These are phyloP conservation scores for Lytechinus pictus DNA, from an alignment of 35 echinoderm and acorn worm species.

Conservation along the genomic window DNA sequence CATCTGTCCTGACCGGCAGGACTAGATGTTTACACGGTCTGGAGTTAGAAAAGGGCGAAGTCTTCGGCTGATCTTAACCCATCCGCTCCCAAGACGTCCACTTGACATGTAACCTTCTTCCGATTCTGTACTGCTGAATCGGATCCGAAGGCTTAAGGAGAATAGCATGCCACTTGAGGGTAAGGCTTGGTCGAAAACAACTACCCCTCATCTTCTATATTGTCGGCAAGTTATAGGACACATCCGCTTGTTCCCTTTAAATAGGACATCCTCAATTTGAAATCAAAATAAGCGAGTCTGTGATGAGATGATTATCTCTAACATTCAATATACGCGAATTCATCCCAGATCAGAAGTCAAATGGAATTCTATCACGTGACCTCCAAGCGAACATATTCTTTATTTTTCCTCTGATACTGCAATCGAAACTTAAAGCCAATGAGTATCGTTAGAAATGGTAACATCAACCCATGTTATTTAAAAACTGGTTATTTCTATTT, in stretches of 20 bases:
- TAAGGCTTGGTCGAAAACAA: constrained; percentile 31
- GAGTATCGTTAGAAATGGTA: too few species aligned
- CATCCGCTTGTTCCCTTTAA: neutral
- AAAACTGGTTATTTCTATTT: too few species aligned
- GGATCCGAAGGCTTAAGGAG: neutral
- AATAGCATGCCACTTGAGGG: neutral
- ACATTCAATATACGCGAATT: constrained; percentile 13
- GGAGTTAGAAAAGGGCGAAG: neutral
- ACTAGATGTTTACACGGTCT: constrained; percentile 21
- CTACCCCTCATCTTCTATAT: neutral
- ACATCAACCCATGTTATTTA: too few species aligned
- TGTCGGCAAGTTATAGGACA: constrained; percentile 22
- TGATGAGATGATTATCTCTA: neutral
- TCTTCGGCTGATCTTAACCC: neutral
- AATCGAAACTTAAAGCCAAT: neutral
- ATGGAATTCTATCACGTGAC: neutral
- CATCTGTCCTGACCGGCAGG: constrained; percentile 4
- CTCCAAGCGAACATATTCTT: neutral
- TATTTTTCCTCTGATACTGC: neutral
- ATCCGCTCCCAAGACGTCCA: neutral
- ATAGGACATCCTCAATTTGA: constrained; percentile 33
- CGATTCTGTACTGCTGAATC: neutral
- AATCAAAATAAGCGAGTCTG: constrained; percentile 28
- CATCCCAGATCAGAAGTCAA: neutral
- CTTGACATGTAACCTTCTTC: neutral